Evolutionary conservation across 2,113 vertebrate species (phyloP).

Genomic region (Leptobrachium ailaonicum): DNA sequence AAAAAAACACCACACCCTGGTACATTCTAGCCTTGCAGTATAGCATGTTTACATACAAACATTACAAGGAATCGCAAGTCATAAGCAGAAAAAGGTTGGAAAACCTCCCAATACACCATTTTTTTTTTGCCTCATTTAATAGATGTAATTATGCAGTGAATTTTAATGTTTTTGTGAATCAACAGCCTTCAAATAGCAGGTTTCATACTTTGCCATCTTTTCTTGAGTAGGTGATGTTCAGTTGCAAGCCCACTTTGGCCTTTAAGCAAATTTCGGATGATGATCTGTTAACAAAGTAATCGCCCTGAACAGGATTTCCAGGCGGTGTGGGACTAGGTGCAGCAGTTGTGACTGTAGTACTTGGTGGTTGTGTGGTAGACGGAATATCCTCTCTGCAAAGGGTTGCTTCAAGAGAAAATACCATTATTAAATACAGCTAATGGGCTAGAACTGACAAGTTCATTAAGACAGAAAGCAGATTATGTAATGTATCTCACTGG

Average conservation of each 20-base stretch:
- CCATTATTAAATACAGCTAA: too few species aligned
- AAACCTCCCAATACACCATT: too few species aligned
- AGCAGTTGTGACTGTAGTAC: slow-evolving; percentile 2
- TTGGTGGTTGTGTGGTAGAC: slow-evolving; percentile 48
- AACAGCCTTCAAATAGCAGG: not conserved
- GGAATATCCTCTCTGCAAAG: slow-evolving; percentile 74
- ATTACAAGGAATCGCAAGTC: too few species aligned
- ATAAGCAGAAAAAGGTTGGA: too few species aligned
- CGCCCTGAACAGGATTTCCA: slow-evolving; percentile 61
- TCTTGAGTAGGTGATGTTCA: slow-evolving; percentile 77
- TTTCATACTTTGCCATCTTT: slow-evolving; percentile 66
- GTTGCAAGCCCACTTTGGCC: slow-evolving; percentile 83
- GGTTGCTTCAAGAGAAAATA: slow-evolving; percentile 67
- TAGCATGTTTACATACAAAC: too few species aligned
- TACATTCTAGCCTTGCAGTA: too few species aligned
- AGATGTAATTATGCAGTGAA: too few species aligned
- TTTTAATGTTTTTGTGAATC: not conserved
- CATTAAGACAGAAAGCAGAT: too few species aligned
- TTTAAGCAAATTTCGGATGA: slow-evolving; percentile 78
- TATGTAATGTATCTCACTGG: too few species aligned
- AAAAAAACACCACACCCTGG: too few species aligned
- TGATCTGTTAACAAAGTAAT: slow-evolving; percentile 69
- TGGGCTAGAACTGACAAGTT: too few species aligned
- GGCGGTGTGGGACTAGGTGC: slow-evolving; percentile 54
- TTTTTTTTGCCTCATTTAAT: too few species aligned